These are phyloP conservation scores for Pelagia noctiluca DNA, from an alignment of 30 jellyfish, hydroid and myxozoan species.

Conservation along the genomic window DNA sequence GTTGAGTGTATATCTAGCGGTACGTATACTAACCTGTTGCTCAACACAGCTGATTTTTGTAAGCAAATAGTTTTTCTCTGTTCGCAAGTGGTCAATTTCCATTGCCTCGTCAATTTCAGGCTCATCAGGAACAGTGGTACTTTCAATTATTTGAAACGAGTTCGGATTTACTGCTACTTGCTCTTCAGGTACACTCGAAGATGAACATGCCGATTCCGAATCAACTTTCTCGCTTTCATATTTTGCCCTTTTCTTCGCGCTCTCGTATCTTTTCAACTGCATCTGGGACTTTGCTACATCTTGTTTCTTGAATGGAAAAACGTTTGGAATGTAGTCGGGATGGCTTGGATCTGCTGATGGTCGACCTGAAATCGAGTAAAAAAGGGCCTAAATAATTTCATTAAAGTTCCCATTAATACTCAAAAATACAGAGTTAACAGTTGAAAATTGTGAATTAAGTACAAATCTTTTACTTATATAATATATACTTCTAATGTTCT, in stretches of 20 bases:
- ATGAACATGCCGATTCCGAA: not conserved
- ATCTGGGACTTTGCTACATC: not conserved
- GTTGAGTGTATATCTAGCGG: too few species aligned
- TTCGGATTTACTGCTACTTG: too few species aligned
- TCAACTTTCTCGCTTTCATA: not conserved
- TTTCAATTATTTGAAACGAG: too few species aligned
- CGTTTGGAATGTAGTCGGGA: not conserved
- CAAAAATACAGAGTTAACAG: not conserved
- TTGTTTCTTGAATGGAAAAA: not conserved
- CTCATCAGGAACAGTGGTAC: too few species aligned
- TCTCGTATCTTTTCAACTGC: not conserved
- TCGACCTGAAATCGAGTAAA: not conserved
- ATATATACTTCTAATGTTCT: too few species aligned
- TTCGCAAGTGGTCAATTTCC: not conserved
- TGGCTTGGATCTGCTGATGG: slow-evolving; percentile 11
- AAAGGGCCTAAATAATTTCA: not conserved
- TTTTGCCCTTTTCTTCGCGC: not conserved
- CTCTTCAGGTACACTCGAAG: too few species aligned
- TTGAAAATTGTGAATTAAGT: too few species aligned
- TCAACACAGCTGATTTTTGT: not conserved
- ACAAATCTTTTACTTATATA: too few species aligned
- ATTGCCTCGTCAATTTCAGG: not conserved
- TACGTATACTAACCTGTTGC: not conserved
- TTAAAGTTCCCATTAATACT: not conserved
- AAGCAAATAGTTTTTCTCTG: not conserved